Conservation (phyloP, 2,797 vertebrate species). For the Crocodylus rhombifer region DNA sequence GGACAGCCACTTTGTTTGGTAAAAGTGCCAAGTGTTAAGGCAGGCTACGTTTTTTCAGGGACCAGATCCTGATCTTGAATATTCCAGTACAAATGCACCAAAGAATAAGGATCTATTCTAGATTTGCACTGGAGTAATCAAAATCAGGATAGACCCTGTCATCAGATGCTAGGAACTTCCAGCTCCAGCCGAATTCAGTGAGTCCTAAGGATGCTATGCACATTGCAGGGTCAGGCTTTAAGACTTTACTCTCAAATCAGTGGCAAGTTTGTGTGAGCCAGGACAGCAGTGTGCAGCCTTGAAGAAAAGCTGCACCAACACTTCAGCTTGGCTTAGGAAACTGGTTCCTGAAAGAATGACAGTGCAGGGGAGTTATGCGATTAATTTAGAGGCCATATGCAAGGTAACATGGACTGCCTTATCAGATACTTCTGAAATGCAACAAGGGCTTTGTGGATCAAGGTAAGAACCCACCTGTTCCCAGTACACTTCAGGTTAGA, state of each 20-base stretch:
- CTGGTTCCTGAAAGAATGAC: not conserved
- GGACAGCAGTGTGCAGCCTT: not conserved
- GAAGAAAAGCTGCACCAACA: not conserved
- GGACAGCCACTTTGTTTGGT: not conserved
- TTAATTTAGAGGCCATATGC: rapidly evolving
- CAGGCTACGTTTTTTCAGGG: rapidly evolving
- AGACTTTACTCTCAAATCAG: not conserved
- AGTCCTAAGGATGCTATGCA: rapidly evolving
- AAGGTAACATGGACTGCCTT: rapidly evolving
- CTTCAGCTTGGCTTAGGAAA: rapidly evolving
- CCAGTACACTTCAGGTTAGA: not conserved
- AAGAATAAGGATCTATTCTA: not conserved
- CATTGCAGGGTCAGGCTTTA: not conserved
- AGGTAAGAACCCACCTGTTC: not conserved
- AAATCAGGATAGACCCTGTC: not conserved
- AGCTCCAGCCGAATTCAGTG: rapidly evolving
- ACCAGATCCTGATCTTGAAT: not conserved
- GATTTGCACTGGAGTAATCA: not conserved
- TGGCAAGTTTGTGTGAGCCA: not conserved
- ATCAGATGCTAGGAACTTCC: not conserved
- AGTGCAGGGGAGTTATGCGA: no score
- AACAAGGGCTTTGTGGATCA: rapidly evolving
- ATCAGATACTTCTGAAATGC: not conserved
- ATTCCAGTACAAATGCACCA: not conserved
- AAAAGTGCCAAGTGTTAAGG: not conserved